These are phyloP conservation scores for Mycalesis mineus DNA, from an alignment of 2,888 invertebrate genomes.

Conservation along the genomic window DNA sequence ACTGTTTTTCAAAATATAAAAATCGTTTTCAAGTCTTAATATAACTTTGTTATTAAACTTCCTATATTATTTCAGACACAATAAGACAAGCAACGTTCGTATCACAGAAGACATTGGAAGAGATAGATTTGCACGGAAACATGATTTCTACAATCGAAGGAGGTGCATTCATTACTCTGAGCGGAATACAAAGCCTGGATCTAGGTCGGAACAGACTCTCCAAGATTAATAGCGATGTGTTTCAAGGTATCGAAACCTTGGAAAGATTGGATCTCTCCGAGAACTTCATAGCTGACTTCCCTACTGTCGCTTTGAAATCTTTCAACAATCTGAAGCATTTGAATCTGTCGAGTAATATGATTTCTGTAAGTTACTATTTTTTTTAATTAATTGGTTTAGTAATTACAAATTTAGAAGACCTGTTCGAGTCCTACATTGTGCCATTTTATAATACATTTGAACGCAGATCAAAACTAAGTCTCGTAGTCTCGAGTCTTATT, in stretches of 20 bases:
- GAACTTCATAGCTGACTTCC: conserved; percentile 91
- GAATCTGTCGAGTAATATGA: conserved; percentile 90
- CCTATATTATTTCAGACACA: conserved; percentile 73
- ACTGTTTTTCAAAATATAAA: no score
- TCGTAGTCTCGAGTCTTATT: no score
- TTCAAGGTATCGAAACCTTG: conserved; percentile 86
- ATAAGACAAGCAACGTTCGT: conserved; percentile 84
- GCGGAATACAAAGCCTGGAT: conserved; percentile 82
- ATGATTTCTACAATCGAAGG: conserved; percentile 86
- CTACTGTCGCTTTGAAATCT: conserved; percentile 85
- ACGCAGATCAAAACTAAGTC: no score
- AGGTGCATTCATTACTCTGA: conserved; percentile 83
- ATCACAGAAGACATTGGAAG: conserved; percentile 83
- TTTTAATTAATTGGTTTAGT: no score
- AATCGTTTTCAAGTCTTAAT: no score
- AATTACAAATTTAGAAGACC: no score
- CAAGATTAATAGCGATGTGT: conserved; percentile 90
- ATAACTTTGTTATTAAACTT: neutral
- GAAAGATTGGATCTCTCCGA: conserved; percentile 89
- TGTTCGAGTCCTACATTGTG: no score
- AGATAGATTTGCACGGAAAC: conserved; percentile 88
- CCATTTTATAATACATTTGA: no score
- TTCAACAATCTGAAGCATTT: conserved; percentile 84
- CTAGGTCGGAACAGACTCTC: conserved; percentile 87
- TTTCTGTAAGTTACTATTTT: conserved; percentile 85